Base-by-base conservation (phyloP, 2,113 vertebrate species). In the Centropus bengalensis region DNA sequence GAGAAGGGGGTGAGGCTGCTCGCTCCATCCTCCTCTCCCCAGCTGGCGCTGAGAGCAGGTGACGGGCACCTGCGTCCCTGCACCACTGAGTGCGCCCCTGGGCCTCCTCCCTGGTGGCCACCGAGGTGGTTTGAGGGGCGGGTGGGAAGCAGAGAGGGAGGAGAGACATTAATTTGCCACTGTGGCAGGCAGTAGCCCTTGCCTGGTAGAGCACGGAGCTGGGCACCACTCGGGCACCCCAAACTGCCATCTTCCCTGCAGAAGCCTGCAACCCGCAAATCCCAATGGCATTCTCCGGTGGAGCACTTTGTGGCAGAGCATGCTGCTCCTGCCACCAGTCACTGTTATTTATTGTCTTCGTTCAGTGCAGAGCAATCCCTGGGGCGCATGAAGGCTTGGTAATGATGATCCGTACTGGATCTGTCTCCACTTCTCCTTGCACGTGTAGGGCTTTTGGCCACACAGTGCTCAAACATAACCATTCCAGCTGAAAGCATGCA, bases 41-140 rank as follows among this genome's bases (percentile, higher is more conserved):
- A 74, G 83, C 73, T 91, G 93, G 60, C 0, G 3, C 66, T 4
- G 51, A 91, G 82, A 96, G 92, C 94, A 95, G 96, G 94, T 95
- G 95, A 82, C 0, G 18, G 70, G 45, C 91, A 95, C 73, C 94
- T 96, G 94, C 40, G 77, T 92, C 91, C 91, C 64, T 11, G 2
- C 5, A 20, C 51, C 80, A 45, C 71, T 4, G 7, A 32, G 42
- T 2, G 26, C 1, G 0, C 38, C 63, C 47, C 22, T 2, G 0
- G 64, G 38, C n/a, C 81, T 58, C 27, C 42, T 91, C 40, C 68
- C 68, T 0, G 0, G 26, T 3, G 10, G 78, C 82, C 67, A 19
- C 62, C 0, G 30, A 40, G 36, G 45, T 59, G 56, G 47, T 86
- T 73, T 0, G 11, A 83, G 64, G 56, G 68, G 42, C 36, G 7